Evolutionary conservation across 1,140 invertebrate genomes (phyloP).

Genomic region (Homalodisca vitripennis): DNA sequence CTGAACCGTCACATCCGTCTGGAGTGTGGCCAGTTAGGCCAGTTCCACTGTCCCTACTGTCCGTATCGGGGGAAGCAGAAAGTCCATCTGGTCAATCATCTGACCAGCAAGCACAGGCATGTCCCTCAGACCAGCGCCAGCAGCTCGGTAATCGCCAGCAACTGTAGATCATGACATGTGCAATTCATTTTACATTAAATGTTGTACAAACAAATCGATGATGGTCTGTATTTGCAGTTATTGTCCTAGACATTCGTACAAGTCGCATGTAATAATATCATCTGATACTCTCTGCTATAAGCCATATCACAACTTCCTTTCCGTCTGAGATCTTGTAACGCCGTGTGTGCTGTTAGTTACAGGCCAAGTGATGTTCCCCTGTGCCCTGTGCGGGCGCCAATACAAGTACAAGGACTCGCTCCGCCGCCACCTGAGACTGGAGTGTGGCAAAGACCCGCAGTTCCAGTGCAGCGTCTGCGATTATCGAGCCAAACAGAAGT

Average conservation of each 20-base stretch:
- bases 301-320: too few relatives aligned
- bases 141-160: too few relatives aligned
- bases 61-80: conserved; percentile 44
- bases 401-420: conserved; percentile 47
- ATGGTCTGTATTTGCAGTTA: too few relatives aligned
- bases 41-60: conserved; percentile 52
- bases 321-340: too few relatives aligned
- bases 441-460: conserved; percentile 54
- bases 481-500: conserved; percentile 44
- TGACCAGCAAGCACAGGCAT: conserved; percentile 53
- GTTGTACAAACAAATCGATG: too few relatives aligned
- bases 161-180: too few relatives aligned
- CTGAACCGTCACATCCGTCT: conserved; percentile 54
- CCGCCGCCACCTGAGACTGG: conserved; percentile 53
- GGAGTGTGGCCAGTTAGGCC: conserved; percentile 54
- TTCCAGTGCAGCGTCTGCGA: conserved; percentile 52
- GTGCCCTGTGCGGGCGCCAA: conserved; percentile 41
- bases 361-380: neutral
- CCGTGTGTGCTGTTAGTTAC: conserved; percentile 30
- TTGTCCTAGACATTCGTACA: too few relatives aligned
- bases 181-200: too few relatives aligned
- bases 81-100: conserved; percentile 27
- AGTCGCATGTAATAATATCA: too few relatives aligned
- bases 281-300: too few relatives aligned
- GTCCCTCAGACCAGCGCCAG: too few relatives aligned